Base-by-base conservation (phyloP, 2,113 vertebrate genomes). In the Erpornis zantholeuca region DNA sequence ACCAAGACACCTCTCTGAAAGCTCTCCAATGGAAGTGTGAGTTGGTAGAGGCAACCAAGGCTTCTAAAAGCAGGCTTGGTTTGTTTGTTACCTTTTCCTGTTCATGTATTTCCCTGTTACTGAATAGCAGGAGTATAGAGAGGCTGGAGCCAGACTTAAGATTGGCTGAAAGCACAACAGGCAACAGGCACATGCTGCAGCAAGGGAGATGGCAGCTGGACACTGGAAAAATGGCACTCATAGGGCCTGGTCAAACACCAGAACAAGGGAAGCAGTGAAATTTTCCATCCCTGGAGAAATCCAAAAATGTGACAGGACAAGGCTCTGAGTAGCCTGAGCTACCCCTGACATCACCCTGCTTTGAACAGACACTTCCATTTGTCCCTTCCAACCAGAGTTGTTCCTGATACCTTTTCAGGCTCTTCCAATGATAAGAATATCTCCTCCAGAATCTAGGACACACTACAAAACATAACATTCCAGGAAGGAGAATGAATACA, bases 1-100 rank as follows among this genome's bases (percentile, higher is more conserved):
- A 38, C 38, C 38, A 38, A 38, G 38, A 38, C 59, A 25, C 38
- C n/a, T 29, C 35, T 33, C 77, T 81, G 23, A 52, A 82, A 85
- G 49, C 50, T 40, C n/a, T 28, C 35, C n/a, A 44, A 0, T 10
- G 3, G 0, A 54, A 60, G 9, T 7, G 9, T 35, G 47, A 18
- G 35, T 22, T 38, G 54, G 33, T 35, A 75, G 31, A 82, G 81
- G 64, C 35, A 86, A 70, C 15, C 45, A 45, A 61, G 45, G 10
- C 31, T 33, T 45, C 63, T 57, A 45, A 53, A 85, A 65, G 53
- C 75, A 76, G 35, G 11, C 15, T 56, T 75, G 47, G 8, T 2
- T 20, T 44, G 29, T 47, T 40, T 20, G 3, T 35, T 73, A 7
- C 36, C 13, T 53, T 56, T 59, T 61, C 22, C 44, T 68, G 40